Conservation (phyloP, 64 coral and sea anemone genomes). For the Stichodactyla helianthus region DNA sequence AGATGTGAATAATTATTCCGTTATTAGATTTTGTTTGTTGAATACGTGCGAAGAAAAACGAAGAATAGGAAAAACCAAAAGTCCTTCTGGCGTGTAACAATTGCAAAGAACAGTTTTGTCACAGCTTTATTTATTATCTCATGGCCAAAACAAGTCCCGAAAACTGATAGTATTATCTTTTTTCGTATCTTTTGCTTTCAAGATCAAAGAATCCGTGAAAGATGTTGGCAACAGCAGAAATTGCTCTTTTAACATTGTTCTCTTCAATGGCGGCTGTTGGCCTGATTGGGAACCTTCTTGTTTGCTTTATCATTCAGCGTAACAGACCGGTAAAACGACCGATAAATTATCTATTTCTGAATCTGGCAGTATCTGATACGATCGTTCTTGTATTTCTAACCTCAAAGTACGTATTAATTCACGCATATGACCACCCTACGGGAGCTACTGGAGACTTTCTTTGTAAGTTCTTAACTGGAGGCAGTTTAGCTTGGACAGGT, state of each 20-base stretch:
- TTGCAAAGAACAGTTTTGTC: neutral
- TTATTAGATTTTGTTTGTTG: neutral
- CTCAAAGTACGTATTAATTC: slow-evolving; percentile 3
- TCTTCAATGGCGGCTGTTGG: slow-evolving; percentile 22
- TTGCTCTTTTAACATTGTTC: neutral
- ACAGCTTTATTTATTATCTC: neutral
- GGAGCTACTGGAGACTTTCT: slow-evolving; percentile 16
- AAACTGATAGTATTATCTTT: neutral
- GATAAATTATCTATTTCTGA: slow-evolving; percentile 36
- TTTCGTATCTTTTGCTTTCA: neutral
- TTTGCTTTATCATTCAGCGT: slow-evolving; percentile 14
- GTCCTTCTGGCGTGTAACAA: neutral
- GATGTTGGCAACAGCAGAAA: neutral
- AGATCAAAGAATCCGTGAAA: neutral
- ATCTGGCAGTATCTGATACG: slow-evolving; percentile 20
- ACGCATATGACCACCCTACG: neutral
- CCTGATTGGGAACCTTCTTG: slow-evolving; percentile 23
- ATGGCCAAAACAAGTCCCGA: neutral
- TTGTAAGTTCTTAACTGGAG: slow-evolving; percentile 30
- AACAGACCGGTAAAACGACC: slow-evolving; percentile 29
- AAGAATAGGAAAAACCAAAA: neutral
- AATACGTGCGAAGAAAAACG: neutral
- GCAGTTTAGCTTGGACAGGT: slow-evolving; percentile 20
- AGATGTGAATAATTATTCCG: neutral
- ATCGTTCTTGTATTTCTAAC: slow-evolving; percentile 12